Percentiles rank a stretch among this genome's conserved stretches.
These are phyloP conservation scores for Odontamblyopus rebecca DNA, from an alignment of 2,797 vertebrate genomes.

Conservation along the genomic window DNA sequence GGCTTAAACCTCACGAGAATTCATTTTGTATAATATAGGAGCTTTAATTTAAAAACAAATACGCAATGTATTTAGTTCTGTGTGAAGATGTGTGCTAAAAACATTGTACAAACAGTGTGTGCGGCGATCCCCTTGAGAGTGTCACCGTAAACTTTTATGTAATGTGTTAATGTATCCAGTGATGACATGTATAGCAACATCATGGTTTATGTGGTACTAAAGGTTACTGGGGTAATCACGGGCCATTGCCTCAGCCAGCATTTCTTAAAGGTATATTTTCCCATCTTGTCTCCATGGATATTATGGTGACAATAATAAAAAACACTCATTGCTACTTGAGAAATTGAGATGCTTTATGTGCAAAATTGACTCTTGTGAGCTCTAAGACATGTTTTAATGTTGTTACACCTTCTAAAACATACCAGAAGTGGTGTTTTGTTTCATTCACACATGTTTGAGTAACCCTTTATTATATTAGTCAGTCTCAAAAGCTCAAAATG, in stretches of 20 bases:
- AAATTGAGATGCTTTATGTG: neutral
- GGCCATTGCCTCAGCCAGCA: conserved; percentile 16
- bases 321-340: neutral
- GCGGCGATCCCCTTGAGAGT: neutral
- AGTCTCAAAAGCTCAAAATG: no score
- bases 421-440: no score
- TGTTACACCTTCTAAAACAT: no score
- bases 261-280: conserved; percentile 20
- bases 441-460: no score
- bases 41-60: no score
- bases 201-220: conserved; percentile 42
- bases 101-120: neutral
- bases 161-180: conserved; percentile 51
- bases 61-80: neutral
- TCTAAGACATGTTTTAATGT: no score
- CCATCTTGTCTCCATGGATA: neutral
- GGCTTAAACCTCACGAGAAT: no score
- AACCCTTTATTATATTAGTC: neutral
- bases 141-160: conserved; percentile 38
- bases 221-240: conserved; percentile 37
- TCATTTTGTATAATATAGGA: no score
- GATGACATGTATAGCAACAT: conserved; percentile 41
- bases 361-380: no score
- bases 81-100: neutral
- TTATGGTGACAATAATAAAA: neutral